Base-by-base conservation (phyloP, 2,888 invertebrate species). In the Ethmia dodecea region DNA sequence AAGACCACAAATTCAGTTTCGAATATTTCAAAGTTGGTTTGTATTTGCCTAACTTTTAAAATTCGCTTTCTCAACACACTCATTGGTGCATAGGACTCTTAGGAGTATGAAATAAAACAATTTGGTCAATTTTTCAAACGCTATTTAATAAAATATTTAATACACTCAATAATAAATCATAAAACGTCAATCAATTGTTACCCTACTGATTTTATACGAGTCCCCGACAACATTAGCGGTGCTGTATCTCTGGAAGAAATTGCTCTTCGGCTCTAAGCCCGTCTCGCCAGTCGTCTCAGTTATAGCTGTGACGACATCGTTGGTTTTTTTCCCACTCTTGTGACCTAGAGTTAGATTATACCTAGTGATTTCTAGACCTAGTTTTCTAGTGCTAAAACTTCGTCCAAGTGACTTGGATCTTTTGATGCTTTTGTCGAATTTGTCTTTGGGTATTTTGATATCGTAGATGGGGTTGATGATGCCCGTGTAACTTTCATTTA, bases 391-490 rank as follows among this genome's bases (percentile, higher is more conserved):
- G 37, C 70, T 81, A 12, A 76, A 77, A 32, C 69, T 79, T 0
- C 81, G 50, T 1, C 80, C 78, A 14, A 86, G 29, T 0, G 80
- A 81, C 35, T 81, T 83, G 1, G 84, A 78, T 16, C 84, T 45
- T 42, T 84, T 86, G 2, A 81, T 80, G 0, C 46, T 46, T n/a
- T n/a, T n/a, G 45, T 45, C 45, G 46, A 84, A 83, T 40, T 71
- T 78, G 50, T 84, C 77, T 46, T 56, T 65, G 0, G 80, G 77
- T 13, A 84, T 59, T 43, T 80, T 84, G 3, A 75, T 65, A 42
- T 83, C 80, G 56, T 81, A 79, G 10, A 80, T 57, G 0, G 86
- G 84, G 49, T 81, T 86, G 22, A 83, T 74, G 9, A 86, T 72
- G 2, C 86, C 86, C 0, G 81, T 83, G 47, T 67, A 81, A 1